A percentile compares a stretch with the other conserved stretches of the same genome.
These are phyloP conservation scores for Tethea ocularis DNA, from an alignment of 2,888 invertebrate species.

Conservation along the genomic window DNA sequence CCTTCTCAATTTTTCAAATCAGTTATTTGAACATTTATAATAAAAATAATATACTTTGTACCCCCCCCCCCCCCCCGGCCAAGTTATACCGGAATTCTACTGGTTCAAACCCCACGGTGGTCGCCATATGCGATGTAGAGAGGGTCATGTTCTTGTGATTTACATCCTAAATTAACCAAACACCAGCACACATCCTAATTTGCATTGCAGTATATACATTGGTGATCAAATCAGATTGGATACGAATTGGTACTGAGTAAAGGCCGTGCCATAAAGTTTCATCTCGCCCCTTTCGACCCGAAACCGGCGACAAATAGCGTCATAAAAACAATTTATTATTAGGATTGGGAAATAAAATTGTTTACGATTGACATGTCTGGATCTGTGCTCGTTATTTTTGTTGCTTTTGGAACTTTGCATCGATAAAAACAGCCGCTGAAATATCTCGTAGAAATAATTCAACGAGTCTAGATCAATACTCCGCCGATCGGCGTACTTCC, in stretches of 20 bases:
- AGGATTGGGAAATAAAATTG: background rate
- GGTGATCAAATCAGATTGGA: background rate
- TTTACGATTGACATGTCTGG: slow-evolving; percentile 1
- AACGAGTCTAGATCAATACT: too few relatives aligned
- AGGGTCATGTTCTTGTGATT: too few relatives aligned
- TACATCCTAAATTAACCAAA: background rate
- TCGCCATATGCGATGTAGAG: too few relatives aligned
- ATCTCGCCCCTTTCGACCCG: background rate
- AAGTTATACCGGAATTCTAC: too few relatives aligned
- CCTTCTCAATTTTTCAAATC: too few relatives aligned
- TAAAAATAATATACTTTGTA: too few relatives aligned
- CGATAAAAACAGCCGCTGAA: background rate
- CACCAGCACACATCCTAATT: background rate
- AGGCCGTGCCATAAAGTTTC: background rate
- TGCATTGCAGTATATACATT: background rate
- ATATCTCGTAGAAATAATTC: background rate
- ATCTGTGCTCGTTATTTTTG: background rate
- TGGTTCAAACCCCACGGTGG: too few relatives aligned
- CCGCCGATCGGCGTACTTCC: too few relatives aligned
- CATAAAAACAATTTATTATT: slow-evolving; percentile 1
- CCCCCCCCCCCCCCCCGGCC: too few relatives aligned
- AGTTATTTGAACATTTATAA: too few relatives aligned
- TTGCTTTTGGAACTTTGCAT: background rate
- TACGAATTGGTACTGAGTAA: background rate
- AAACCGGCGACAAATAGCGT: background rate